phyloP scores from a whole-genome alignment of 2,113 vertebrate genomes.

The Microcebus griseorufus region DNA sequence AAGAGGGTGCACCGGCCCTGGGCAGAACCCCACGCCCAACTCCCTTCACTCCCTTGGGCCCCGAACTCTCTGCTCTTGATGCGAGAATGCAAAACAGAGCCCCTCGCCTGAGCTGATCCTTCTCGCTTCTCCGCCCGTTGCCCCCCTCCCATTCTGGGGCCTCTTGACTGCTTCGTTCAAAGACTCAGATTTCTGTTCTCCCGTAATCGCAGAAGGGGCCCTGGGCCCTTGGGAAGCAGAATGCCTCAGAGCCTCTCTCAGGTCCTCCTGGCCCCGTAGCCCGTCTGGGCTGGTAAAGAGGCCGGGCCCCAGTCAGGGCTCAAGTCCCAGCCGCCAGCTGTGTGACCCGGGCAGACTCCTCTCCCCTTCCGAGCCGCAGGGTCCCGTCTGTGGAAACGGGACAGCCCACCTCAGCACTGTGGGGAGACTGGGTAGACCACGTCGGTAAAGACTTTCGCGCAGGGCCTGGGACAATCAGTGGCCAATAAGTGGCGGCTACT shows the following conservation, averaged over 20 bases:
- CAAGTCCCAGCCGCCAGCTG: not conserved
- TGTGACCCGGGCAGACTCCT: not conserved
- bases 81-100: not conserved
- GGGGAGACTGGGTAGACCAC: not conserved
- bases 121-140: not conserved
- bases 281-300: not conserved
- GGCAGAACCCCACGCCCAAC: not conserved
- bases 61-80: not conserved
- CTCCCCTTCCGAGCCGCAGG: not conserved
- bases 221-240: not conserved
- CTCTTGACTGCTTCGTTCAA: not conserved
- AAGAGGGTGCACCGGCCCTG: not conserved
- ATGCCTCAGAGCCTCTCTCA: not conserved
- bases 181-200: not conserved
- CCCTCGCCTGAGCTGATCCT: not conserved
- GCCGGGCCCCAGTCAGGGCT: not conserved
- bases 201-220: not conserved
- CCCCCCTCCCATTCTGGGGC: not conserved
- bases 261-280: too few species aligned
- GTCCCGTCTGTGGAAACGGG: not conserved
- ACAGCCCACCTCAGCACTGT: not conserved
- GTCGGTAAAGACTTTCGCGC: not conserved
- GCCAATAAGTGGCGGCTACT: rapidly evolving
- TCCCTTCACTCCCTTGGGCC: not conserved
- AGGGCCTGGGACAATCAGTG: not conserved